A percentile compares a stretch with the other conserved stretches of the same genome.
These are phyloP conservation scores for Empidonax traillii DNA, from an alignment of 2,113 vertebrate species.

Conservation along the genomic window DNA sequence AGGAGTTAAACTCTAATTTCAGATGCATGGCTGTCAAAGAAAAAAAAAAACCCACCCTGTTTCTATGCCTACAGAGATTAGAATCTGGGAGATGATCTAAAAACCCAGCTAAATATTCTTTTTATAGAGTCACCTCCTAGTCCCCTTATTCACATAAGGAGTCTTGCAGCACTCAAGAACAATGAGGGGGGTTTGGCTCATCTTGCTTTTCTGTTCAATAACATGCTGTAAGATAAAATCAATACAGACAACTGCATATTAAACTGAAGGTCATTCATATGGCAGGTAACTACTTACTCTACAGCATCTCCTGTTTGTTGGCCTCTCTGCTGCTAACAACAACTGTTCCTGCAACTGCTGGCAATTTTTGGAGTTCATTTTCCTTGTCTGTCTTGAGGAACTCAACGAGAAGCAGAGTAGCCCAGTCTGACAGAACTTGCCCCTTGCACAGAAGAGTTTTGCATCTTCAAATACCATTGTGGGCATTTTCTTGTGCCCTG, in stretches of 20 bases:
- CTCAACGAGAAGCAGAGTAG: neutral
- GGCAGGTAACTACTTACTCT: neutral
- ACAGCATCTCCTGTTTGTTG: neutral
- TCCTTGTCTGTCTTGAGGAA: neutral
- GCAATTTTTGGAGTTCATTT: neutral
- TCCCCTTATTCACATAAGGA: slow-evolving; percentile 1
- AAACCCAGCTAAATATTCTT: slow-evolving; percentile 59
- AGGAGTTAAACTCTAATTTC: slow-evolving; percentile 67
- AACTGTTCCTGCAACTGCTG: neutral
- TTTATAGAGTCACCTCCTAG: slow-evolving; percentile 52
- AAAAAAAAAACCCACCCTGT: neutral
- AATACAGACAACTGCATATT: slow-evolving; percentile 9
- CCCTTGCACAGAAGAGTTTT: neutral
- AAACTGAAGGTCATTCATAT: slow-evolving; percentile 40
- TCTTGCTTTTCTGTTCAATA: slow-evolving; percentile 34
- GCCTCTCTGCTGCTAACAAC: neutral
- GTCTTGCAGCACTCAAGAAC: slow-evolving; percentile 32
- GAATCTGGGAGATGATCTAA: slow-evolving; percentile 62
- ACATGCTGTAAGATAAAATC: slow-evolving; percentile 31
- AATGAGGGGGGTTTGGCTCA: slow-evolving; percentile 25
- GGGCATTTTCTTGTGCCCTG: neutral
- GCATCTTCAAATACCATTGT: neutral
- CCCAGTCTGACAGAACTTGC: rapidly evolving
- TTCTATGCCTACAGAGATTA: slow-evolving; percentile 62
- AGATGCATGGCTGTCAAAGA: slow-evolving; percentile 51